Conservation (phyloP, 2,888 invertebrate genomes). For the Kuschelorhynchus macadamiae region DNA sequence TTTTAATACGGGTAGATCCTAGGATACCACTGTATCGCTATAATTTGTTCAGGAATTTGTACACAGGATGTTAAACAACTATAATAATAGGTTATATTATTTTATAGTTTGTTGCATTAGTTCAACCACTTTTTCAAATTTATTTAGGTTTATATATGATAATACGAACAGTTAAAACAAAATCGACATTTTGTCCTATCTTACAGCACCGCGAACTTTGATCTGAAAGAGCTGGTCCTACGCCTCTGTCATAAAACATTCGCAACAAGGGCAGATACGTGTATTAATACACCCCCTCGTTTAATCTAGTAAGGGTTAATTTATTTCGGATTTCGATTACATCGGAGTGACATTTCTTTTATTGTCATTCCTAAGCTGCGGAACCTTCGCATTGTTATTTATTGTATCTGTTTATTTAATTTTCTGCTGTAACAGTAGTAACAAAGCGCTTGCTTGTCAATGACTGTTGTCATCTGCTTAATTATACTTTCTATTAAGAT, state of each 20-base stretch:
- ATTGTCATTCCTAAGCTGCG: constrained; percentile 10
- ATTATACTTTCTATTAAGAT: background rate
- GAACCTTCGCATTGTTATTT: constrained; percentile 10
- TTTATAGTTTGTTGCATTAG: no score
- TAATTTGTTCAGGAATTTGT: no score
- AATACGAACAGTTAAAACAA: no score
- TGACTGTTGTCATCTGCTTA: background rate
- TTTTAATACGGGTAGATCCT: no score
- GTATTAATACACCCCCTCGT: constrained; percentile 35
- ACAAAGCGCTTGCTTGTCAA: constrained; percentile 4
- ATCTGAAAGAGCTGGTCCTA: no score
- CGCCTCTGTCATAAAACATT: constrained; percentile 17
- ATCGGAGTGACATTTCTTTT: constrained; percentile 3
- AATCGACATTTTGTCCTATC: no score
- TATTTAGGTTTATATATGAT: no score
- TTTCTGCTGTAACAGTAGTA: constrained; percentile 2
- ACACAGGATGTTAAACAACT: no score
- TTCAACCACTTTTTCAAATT: no score
- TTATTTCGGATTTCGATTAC: constrained; percentile 43
- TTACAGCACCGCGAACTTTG: no score
- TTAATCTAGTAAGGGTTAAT: constrained; percentile 43
- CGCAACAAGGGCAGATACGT: constrained; percentile 17
- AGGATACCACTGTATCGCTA: no score
- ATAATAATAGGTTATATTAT: no score
- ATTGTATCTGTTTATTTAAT: background rate